Evolutionary conservation across 2,888 invertebrate species (phyloP).

Genomic region (Blastobasis adustella): DNA sequence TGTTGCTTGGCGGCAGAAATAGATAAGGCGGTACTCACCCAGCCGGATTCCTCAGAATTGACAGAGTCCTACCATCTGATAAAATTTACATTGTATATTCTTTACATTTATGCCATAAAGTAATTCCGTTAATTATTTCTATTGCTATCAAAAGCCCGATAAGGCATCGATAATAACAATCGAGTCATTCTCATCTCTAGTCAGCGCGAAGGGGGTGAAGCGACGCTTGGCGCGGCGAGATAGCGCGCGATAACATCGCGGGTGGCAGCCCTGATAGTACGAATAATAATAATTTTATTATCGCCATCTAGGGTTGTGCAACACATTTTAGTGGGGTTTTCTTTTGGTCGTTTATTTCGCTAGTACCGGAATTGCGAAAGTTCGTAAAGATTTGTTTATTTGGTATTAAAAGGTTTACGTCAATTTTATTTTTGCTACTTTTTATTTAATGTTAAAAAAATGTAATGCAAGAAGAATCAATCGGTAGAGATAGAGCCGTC

Average conservation of each 20-base stretch:
- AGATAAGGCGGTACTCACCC: too few species aligned
- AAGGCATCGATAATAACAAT: background rate
- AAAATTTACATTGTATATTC: too few species aligned
- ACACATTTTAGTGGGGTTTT: background rate
- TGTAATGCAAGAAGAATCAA: background rate
- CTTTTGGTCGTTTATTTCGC: background rate
- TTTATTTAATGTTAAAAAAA: background rate
- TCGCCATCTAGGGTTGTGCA: slow-evolving; percentile 53
- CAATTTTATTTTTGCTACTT: background rate
- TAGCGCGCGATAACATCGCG: slow-evolving; percentile 65
- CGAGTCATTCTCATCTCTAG: slow-evolving; percentile 25
- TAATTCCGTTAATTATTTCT: too few species aligned
- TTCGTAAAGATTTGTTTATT: background rate
- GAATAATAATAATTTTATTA: slow-evolving; percentile 74
- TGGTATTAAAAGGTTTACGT: background rate
- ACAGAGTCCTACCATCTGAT: too few species aligned
- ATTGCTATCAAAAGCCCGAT: background rate
- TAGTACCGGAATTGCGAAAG: background rate
- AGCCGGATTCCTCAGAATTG: too few species aligned
- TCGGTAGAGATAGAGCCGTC: background rate
- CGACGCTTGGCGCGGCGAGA: slow-evolving; percentile 38
- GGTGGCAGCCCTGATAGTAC: slow-evolving; percentile 67
- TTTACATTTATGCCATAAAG: too few species aligned
- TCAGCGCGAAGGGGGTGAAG: slow-evolving; percentile 58
- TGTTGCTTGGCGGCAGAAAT: too few species aligned